These are phyloP conservation scores for Synanceia verrucosa DNA, from an alignment of 2,797 vertebrate genomes.

Conservation along the genomic window DNA sequence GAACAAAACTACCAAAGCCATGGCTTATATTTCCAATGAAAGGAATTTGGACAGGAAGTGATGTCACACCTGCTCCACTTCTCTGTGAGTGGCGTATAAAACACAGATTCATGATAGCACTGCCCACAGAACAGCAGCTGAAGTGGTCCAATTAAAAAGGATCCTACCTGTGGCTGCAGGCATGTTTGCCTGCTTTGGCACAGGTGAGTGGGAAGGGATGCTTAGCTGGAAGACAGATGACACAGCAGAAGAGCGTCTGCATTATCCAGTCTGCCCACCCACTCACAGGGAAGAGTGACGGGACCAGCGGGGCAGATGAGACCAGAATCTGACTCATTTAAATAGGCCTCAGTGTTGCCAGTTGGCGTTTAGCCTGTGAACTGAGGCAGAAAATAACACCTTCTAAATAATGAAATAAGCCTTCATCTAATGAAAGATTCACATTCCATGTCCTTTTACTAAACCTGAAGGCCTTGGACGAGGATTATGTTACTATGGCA, in stretches of 20 bases:
- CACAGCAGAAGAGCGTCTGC: slow-evolving; percentile 56
- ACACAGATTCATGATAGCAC: slow-evolving; percentile 13
- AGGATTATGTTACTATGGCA: slow-evolving; percentile 65
- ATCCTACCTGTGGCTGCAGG: slow-evolving; percentile 44
- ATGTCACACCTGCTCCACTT: background rate
- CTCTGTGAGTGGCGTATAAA: background rate
- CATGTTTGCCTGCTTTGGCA: slow-evolving; percentile 38
- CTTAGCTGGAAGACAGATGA: slow-evolving; percentile 58
- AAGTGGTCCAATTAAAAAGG: slow-evolving; percentile 14
- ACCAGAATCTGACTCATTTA: slow-evolving; percentile 78
- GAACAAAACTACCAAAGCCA: background rate
- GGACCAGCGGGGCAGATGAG: slow-evolving; percentile 78
- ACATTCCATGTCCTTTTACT: slow-evolving; percentile 68
- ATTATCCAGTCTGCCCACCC: slow-evolving; percentile 67
- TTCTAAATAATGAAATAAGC: slow-evolving; percentile 83
- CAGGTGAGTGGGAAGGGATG: slow-evolving; percentile 62
- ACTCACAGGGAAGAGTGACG: slow-evolving; percentile 58
- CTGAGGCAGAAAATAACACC: slow-evolving; percentile 80
- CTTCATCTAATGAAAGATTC: slow-evolving; percentile 81
- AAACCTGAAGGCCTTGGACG: slow-evolving; percentile 70
- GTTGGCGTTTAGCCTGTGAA: slow-evolving; percentile 79
- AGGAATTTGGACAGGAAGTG: background rate
- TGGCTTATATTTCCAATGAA: background rate
- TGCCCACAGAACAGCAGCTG: slow-evolving; percentile 3
- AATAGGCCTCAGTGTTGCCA: slow-evolving; percentile 79